These are phyloP conservation scores for Himalopsyche phryganea DNA, from an alignment of 1,140 invertebrate genomes.

Conservation along the genomic window DNA sequence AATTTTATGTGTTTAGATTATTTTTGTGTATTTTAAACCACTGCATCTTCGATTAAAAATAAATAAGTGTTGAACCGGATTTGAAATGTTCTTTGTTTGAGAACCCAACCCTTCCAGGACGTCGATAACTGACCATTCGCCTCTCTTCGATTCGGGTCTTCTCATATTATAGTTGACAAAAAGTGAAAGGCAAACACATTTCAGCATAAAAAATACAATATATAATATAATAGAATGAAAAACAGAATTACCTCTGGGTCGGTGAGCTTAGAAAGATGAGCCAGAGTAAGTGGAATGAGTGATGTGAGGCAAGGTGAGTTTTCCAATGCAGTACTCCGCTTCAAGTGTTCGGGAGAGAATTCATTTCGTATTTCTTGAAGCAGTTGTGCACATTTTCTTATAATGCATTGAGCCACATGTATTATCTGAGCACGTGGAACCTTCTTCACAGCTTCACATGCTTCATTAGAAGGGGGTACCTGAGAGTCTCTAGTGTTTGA, in stretches of 20 bases:
- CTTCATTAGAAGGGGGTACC: not conserved
- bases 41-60: too few species aligned
- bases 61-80: too few species aligned
- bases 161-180: too few species aligned
- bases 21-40: too few species aligned
- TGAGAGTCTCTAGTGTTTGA: not conserved
- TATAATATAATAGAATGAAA: too few species aligned
- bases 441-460: not conserved
- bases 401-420: conserved; percentile 37
- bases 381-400: conserved; percentile 39
- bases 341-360: conserved; percentile 38
- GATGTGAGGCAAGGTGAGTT: conserved; percentile 41
- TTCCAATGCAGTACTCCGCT: conserved; percentile 39
- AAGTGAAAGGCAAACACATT: too few species aligned
- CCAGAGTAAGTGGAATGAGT: conserved; percentile 42
- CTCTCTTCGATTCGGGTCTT: too few species aligned
- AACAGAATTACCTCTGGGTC: conserved; percentile 45
- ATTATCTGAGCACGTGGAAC: conserved; percentile 27
- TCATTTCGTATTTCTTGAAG: conserved; percentile 40
- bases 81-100: too few species aligned
- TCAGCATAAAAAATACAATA: too few species aligned
- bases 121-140: too few species aligned
- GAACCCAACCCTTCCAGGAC: too few species aligned
- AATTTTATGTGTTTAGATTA: too few species aligned
- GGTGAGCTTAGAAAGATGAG: conserved; percentile 41